These are phyloP conservation scores for Allobates femoralis DNA, from an alignment of 2,797 vertebrate species.

Conservation along the genomic window DNA sequence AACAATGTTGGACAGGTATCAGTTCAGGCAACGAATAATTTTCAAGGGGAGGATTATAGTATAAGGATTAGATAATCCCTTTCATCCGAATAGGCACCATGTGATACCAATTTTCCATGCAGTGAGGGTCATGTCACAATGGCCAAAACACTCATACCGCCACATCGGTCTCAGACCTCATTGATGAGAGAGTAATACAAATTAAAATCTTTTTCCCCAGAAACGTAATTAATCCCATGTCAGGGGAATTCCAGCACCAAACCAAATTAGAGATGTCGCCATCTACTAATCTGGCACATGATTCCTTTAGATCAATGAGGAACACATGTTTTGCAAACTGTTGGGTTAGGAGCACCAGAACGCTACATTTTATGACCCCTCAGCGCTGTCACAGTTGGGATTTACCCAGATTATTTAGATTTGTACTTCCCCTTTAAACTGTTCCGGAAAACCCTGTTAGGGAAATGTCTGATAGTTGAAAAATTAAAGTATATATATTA, in stretches of 20 bases:
- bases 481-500: no score
- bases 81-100: no score
- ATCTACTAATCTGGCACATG: not conserved
- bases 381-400: not conserved
- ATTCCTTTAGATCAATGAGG: not conserved
- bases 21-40: no score
- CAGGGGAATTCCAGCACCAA: constrained; percentile 3
- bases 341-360: not conserved
- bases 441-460: not conserved
- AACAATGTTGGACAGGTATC: no score
- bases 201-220: not conserved
- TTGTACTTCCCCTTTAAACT: not conserved
- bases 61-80: no score
- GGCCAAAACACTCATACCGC: not conserved
- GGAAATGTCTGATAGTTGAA: no score
- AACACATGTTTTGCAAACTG: not conserved
- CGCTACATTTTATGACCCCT: not conserved
- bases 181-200: not conserved
- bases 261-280: not conserved
- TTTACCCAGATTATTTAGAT: not conserved
- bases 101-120: no score
- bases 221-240: no score
- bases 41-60: no score
- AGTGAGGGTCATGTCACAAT: no score
- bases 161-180: not conserved